Evolutionary conservation across 2,113 vertebrate species (phyloP).

Genomic region (Puntigrus tetrazona): DNA sequence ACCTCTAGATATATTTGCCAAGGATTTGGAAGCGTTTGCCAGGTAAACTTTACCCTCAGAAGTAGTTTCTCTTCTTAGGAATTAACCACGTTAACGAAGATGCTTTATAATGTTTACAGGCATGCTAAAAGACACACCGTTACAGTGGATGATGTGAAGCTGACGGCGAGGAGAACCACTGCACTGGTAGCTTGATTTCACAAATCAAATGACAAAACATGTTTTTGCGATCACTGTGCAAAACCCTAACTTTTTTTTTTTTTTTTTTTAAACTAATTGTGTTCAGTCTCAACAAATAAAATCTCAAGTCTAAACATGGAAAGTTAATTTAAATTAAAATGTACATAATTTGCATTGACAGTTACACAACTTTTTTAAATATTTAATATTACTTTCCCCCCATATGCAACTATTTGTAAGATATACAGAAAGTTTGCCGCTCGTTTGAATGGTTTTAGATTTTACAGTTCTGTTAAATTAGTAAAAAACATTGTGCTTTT

Average conservation of each 20-base stretch:
- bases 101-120: conserved; percentile 65
- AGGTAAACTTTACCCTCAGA: conserved; percentile 73
- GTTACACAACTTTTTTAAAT: no score
- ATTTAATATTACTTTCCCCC: no score
- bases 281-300: not conserved
- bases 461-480: not conserved
- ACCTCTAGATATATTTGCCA: conserved; percentile 86
- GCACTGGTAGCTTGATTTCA: conserved; percentile 82
- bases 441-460: not conserved
- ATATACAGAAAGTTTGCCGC: not conserved
- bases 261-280: not conserved
- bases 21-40: conserved; percentile 92
- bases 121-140: conserved; percentile 89
- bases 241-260: no score
- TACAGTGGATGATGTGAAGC: conserved; percentile 88
- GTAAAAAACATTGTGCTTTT: not conserved
- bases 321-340: not conserved
- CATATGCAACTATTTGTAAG: no score
- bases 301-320: not conserved
- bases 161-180: conserved; percentile 84
- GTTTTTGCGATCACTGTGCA: not conserved
- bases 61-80: not conserved
- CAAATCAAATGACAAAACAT: not conserved
- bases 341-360: no score
- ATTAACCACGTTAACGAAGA: not conserved